A percentile compares a stretch with the other conserved stretches of the same genome.
These are phyloP conservation scores for Bubo bubo DNA, from an alignment of 2,113 vertebrate genomes.

Conservation along the genomic window DNA sequence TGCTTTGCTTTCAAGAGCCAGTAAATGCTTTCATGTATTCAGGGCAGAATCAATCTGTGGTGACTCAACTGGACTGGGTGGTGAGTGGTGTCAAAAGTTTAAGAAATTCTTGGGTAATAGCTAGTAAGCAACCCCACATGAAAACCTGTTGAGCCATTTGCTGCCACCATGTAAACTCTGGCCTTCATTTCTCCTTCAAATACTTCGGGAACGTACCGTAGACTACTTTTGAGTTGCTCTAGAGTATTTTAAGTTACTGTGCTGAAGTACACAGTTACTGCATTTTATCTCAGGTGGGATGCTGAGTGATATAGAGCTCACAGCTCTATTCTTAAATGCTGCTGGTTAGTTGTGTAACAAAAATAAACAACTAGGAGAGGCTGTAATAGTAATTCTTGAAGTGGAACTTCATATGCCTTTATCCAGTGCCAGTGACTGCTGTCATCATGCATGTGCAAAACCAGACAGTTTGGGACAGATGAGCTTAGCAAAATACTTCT, in stretches of 20 bases:
- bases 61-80: neutral
- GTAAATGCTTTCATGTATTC: neutral
- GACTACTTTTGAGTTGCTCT: neutral
- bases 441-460: neutral
- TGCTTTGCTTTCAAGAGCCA: neutral
- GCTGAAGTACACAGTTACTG: neutral
- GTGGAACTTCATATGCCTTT: neutral
- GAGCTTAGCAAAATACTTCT: neutral
- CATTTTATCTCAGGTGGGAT: neutral
- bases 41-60: neutral
- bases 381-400: neutral
- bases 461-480: neutral
- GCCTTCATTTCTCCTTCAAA: neutral
- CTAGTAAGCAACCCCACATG: neutral
- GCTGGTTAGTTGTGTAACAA: neutral
- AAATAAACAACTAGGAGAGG: neutral
- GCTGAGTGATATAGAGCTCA: neutral
- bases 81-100: neutral
- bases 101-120: neutral
- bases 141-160: neutral
- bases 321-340: neutral
- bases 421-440: neutral
- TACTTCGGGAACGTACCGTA: neutral
- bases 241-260: neutral
- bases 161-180: neutral